Conservation (phyloP, 2,888 invertebrate species). For the Epinotia demarniana region DNA sequence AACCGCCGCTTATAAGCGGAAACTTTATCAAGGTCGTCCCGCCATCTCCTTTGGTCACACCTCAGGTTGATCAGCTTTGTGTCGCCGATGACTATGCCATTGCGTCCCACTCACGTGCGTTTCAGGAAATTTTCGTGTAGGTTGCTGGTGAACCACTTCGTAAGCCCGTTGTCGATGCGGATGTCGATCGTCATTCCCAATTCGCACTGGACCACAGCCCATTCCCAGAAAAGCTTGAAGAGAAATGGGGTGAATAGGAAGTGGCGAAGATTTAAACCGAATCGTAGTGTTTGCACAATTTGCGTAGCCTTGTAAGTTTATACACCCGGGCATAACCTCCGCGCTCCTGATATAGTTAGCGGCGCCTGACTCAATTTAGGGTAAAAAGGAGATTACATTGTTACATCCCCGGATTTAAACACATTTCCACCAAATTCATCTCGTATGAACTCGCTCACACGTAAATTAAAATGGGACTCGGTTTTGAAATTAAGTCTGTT, state of each 20-base stretch:
- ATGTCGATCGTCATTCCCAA: neutral
- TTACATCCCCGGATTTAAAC: slow-evolving; percentile 23
- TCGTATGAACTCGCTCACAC: slow-evolving; percentile 24
- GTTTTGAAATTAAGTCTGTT: slow-evolving; percentile 26
- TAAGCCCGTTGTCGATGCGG: neutral
- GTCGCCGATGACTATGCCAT: too few species aligned
- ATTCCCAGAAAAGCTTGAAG: too few species aligned
- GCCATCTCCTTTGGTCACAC: too few species aligned
- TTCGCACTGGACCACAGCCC: too few species aligned
- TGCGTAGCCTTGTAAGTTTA: neutral
- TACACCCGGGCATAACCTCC: neutral
- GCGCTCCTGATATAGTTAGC: neutral
- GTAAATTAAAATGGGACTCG: slow-evolving; percentile 28
- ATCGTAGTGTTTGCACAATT: neutral
- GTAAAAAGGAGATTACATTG: slow-evolving; percentile 20
- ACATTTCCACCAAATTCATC: slow-evolving; percentile 25
- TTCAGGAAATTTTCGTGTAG: too few species aligned
- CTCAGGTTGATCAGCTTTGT: too few species aligned
- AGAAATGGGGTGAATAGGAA: neutral
- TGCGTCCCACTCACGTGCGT: too few species aligned
- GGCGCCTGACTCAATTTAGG: slow-evolving; percentile 11
- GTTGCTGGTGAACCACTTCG: too few species aligned
- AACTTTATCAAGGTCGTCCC: too few species aligned
- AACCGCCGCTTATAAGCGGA: too few species aligned
- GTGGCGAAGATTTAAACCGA: neutral